Evolutionary conservation across 2,113 vertebrate species (phyloP).

Genomic region (Arvicanthis niloticus): DNA sequence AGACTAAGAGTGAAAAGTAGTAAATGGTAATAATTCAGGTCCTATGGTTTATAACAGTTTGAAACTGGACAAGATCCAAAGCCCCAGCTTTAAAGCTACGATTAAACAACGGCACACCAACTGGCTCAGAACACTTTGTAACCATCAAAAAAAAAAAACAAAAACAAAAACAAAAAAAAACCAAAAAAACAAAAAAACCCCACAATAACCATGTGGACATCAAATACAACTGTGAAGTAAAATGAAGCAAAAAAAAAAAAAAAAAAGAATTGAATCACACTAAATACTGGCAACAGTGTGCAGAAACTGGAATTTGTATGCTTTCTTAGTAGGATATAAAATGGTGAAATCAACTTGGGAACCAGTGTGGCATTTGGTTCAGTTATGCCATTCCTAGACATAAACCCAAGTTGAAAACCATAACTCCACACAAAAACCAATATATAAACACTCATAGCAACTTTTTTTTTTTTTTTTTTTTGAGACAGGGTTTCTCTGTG

Average conservation of each 20-base stretch:
- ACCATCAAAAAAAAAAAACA: constrained; percentile 41
- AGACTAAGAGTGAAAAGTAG: not conserved
- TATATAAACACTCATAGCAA: not conserved
- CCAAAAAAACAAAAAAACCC: too few species aligned
- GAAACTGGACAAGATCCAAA: constrained; percentile 16
- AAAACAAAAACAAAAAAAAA: too few species aligned
- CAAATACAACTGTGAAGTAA: constrained; percentile 21
- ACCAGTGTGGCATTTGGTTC: not conserved
- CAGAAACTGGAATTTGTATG: not conserved
- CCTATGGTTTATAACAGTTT: not conserved
- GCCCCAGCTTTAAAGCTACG: not conserved
- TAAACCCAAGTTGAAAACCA: not conserved
- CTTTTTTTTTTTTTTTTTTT: too few species aligned
- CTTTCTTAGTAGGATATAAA: not conserved
- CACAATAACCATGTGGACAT: not conserved
- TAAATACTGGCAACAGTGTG: not conserved
- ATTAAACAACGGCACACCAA: not conserved
- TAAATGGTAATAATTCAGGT: not conserved
- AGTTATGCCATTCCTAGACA: not conserved
- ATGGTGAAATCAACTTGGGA: not conserved
- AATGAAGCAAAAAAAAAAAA: not conserved
- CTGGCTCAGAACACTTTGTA: not conserved
- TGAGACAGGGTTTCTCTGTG: too few species aligned
- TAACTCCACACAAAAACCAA: not conserved
- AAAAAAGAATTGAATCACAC: not conserved